Evolutionary conservation across 2,113 vertebrate species (phyloP).

Genomic region (Phocoena phocoena): DNA sequence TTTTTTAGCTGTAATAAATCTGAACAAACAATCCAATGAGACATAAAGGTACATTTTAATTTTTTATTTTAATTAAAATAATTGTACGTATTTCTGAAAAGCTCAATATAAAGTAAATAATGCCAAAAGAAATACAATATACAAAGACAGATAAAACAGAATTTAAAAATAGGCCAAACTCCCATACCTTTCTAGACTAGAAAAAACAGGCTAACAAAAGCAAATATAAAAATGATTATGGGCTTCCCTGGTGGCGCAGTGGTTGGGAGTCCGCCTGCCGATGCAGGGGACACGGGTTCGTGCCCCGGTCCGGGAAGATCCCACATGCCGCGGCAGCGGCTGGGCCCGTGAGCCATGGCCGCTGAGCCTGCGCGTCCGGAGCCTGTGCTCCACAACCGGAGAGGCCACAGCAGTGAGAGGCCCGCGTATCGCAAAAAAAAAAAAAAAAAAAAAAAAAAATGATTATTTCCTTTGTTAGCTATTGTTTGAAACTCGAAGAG

Average conservation of each 20-base stretch:
- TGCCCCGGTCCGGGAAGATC: too few relatives aligned
- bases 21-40: background rate
- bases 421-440: too few relatives aligned
- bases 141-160: background rate
- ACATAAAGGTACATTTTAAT: background rate
- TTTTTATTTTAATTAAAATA: background rate
- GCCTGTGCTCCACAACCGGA: too few relatives aligned
- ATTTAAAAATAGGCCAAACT: background rate
- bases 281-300: too few relatives aligned
- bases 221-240: background rate
- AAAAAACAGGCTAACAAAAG: constrained; percentile 2
- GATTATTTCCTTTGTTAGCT: background rate
- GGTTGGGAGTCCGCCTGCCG: too few relatives aligned
- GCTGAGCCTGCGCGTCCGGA: too few relatives aligned
- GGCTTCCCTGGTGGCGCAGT: too few relatives aligned
- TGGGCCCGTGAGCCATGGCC: too few relatives aligned
- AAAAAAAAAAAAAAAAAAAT: too few relatives aligned
- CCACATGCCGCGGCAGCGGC: too few relatives aligned
- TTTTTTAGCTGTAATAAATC: background rate
- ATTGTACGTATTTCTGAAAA: background rate
- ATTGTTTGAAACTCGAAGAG: background rate
- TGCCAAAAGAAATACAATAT: constrained; percentile 1
- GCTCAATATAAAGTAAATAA: constrained; percentile 7
- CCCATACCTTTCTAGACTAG: background rate
- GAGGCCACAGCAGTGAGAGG: too few relatives aligned